Evolutionary conservation across 2,888 invertebrate species (phyloP).

Genomic region (Anagyrus pseudococci): DNA sequence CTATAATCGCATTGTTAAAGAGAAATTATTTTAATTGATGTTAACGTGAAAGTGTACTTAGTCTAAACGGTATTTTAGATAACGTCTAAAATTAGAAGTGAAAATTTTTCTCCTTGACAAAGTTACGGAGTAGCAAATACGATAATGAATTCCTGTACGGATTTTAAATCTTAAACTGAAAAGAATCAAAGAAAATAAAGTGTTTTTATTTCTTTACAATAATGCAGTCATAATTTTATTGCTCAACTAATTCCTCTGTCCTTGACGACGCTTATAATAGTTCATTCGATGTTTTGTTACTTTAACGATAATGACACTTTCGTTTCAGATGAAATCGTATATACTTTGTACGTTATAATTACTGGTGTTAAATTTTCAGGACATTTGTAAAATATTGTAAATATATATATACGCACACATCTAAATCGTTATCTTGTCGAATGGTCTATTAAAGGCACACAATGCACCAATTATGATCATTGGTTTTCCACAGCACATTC

Average conservation of each 20-base stretch:
- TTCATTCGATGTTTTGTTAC: background rate
- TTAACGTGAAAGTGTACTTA: constrained; percentile 2
- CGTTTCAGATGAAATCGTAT: too few relatives aligned
- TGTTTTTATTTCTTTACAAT: constrained; percentile 31
- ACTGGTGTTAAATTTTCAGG: background rate
- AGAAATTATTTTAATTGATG: constrained; percentile 12
- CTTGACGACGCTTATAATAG: constrained; percentile 12
- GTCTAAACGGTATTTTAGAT: constrained; percentile 5
- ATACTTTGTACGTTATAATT: too few relatives aligned
- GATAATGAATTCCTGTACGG: constrained; percentile 12
- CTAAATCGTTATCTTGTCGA: background rate
- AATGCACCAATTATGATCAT: background rate
- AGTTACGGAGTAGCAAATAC: constrained; percentile 6
- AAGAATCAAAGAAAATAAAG: constrained; percentile 27
- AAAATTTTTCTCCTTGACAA: constrained; percentile 8
- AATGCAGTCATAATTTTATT: constrained; percentile 19
- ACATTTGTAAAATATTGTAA: background rate
- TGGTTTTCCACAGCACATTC: too few relatives aligned
- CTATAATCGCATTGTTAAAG: constrained; percentile 12
- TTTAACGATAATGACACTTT: too few relatives aligned
- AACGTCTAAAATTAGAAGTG: background rate
- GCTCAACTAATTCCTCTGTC: constrained; percentile 24
- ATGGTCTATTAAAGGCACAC: background rate
- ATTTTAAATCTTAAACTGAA: constrained; percentile 12
- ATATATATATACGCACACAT: too few relatives aligned